Conservation (phyloP, 2,113 vertebrate species). For the Ceratotherium simum region DNA sequence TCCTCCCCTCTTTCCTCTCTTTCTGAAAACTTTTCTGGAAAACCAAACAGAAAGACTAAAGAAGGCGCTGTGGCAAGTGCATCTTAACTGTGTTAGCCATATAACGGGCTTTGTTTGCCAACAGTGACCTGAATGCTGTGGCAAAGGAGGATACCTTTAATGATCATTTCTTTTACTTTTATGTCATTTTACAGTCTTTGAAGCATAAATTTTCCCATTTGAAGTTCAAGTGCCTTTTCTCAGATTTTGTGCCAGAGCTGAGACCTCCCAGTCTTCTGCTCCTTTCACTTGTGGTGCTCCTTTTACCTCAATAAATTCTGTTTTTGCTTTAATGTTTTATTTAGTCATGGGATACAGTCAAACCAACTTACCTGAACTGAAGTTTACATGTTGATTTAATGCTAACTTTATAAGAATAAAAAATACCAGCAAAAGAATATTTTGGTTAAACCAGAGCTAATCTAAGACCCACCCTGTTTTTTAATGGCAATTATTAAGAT, state of each 20-base stretch:
- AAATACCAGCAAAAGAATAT: not conserved
- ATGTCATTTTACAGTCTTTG: not conserved
- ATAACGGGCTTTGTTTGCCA: not conserved
- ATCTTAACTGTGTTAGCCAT: not conserved
- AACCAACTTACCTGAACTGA: not conserved
- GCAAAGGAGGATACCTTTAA: not conserved
- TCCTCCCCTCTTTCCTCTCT: not conserved
- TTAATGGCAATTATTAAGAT: not conserved
- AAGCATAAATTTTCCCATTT: not conserved
- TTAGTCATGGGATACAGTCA: not conserved
- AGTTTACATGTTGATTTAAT: slow-evolving; percentile 36
- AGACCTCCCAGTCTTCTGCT: not conserved
- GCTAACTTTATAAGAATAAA: not conserved
- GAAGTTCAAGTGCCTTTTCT: not conserved
- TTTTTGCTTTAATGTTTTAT: not conserved
- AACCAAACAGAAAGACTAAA: not conserved
- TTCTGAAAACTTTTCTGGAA: not conserved
- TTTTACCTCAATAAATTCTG: not conserved
- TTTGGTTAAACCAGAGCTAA: not conserved
- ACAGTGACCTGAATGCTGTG: not conserved
- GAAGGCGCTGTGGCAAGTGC: not conserved
- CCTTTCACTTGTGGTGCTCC: not conserved
- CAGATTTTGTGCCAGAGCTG: not conserved
- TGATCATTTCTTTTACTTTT: not conserved
- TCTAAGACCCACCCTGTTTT: not conserved